Evolutionary conservation across 2,888 invertebrate genomes (phyloP), one percentile per base, ranked within the genome.

Genomic region (Athalia rosae): DNA sequence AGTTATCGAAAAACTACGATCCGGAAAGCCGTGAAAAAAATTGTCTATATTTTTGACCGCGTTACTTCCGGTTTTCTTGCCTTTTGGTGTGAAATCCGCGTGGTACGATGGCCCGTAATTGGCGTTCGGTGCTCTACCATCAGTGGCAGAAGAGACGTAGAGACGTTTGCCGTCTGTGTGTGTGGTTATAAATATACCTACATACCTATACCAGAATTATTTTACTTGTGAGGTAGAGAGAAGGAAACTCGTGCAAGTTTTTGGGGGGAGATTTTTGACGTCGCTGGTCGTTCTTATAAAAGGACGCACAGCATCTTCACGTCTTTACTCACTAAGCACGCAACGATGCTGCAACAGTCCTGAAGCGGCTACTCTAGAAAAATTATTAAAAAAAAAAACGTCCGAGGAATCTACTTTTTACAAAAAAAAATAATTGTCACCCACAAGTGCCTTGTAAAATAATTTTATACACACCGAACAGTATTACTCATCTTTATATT

Each of bases 231-330:
- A 28, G 74, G 74, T 61, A 61, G 43, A 61, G 8, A 6, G 13
- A 13, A 13, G 15, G 43, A 13, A 61, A 48, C n/a, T 50, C 61
- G 74, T 45, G 62, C 41, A 62, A 74, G 45, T 50, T 62, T 76
- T 77, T 67, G 76, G 43, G 50, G 61, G 71, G 71, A 64, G 67
- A 62, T 77, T 80, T 79, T 77, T 73, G 76, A 76, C 76, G 56
- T 53, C 53, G 71, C 28, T 28, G 66, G 76, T 80, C 83, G 81
- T 82, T 84, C 86, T 86, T 88, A 88, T 88, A 88, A 87, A 88
- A 87, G 87, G 87, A 82, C 77, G 85, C 81, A 63, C 78, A 76
- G 81, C 84, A 80, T 84, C 82, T 82, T 79, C 82, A 83, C 82
- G 84, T 61, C 80, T 80, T 83, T 87, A 88, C 85, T 88, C 85